Base-by-base conservation (phyloP, 2,888 invertebrate species). In the Tubulanus polymorphus region DNA sequence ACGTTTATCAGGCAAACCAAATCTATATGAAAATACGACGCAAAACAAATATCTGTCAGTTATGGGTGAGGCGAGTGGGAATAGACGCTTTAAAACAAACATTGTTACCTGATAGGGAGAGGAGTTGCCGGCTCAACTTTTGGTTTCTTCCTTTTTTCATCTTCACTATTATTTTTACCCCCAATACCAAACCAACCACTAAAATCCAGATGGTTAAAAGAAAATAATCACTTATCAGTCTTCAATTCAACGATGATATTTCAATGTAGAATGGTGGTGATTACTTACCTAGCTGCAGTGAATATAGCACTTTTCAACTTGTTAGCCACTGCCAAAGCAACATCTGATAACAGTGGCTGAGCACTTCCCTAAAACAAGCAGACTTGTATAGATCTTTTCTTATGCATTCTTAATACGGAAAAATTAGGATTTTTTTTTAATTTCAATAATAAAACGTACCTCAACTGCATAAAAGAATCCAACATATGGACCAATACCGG, bases 381-480 rank as follows among this genome's bases (percentile, higher is more conserved):
- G 18, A 26, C n/a, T n/a, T n/a, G n/a, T n/a, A n/a, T n/a, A n/a
- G n/a, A n/a, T n/a, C n/a, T n/a, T n/a, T n/a, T n/a, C n/a, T n/a
- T n/a, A n/a, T n/a, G n/a, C n/a, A n/a, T n/a, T n/a, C n/a, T n/a
- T n/a, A n/a, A n/a, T n/a, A n/a, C n/a, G n/a, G n/a, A n/a, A n/a
- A n/a, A 32, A 32, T 32, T 10, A n/a, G 35, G 10, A 32, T 32
- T n/a, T 12, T 32, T 32, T 12, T 32, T n/a, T 12, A 32, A 32
- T 32, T 32, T 32, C 35, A 32, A 18, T 48, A 29, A 35, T 20
- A 51, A 47, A 15, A 48, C 51, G 56, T 63, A 80, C 80, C 74
- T 95, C 94, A 53, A 91, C 82, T 5, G 91, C 92, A 79, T 89
- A 90, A 79, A 92, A 93, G 79, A 92, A 93, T 1, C 90, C 91